phyloP scores from a whole-genome alignment of 2,113 vertebrate species.

The Vireo altiloquus region DNA sequence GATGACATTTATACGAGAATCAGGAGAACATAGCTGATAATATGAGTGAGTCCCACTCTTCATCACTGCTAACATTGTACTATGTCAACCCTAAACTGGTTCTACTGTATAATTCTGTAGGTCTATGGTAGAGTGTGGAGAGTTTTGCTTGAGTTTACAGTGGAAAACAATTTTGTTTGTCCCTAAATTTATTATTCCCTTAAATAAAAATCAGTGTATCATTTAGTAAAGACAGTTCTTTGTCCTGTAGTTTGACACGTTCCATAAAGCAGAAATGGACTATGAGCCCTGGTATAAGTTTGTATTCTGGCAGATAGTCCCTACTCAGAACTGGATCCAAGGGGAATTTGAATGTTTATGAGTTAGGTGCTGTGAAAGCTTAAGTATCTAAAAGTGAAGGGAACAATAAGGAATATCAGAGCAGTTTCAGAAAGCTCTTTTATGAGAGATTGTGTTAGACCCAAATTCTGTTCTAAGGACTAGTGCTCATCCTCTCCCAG shows the following conservation, averaged over 20 bases:
- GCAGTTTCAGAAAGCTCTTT: background rate
- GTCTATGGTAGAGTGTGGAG: background rate
- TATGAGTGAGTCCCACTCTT: background rate
- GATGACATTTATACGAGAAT: background rate
- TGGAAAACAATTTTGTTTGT: background rate
- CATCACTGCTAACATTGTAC: background rate
- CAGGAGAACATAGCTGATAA: background rate
- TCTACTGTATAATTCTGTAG: background rate
- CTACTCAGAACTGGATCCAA: background rate
- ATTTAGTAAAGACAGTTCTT: background rate
- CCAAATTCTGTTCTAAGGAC: background rate
- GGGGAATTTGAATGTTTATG: background rate
- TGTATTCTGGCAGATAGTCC: background rate
- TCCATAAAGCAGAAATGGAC: background rate
- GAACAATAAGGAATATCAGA: background rate
- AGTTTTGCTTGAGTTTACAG: background rate
- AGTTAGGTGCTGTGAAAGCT: background rate
- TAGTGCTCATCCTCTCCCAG: background rate
- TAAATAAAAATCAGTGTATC: background rate
- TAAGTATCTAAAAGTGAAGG: background rate
- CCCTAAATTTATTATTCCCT: background rate
- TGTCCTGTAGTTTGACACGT: background rate
- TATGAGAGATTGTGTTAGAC: background rate
- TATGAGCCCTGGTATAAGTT: background rate
- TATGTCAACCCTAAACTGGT: background rate